These are phyloP conservation scores for Aplysina aerophoba DNA, from an alignment of 37 sponge, comb jelly and placozoan genomes.

Conservation along the genomic window DNA sequence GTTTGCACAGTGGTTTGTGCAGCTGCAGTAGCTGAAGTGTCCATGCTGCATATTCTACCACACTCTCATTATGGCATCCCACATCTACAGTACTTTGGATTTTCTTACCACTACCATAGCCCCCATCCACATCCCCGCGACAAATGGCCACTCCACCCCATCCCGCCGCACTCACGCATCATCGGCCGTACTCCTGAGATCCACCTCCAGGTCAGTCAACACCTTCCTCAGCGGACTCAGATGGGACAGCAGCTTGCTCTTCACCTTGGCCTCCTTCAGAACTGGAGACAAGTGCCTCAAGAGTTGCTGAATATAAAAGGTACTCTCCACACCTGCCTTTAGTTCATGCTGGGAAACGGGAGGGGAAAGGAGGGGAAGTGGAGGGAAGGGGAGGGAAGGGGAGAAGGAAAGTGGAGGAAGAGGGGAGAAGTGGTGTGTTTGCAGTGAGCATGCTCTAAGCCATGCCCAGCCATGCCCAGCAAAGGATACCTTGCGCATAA, in stretches of 20 bases:
- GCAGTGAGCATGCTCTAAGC: too few species aligned
- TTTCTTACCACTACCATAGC: too few species aligned
- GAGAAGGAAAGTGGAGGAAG: neutral
- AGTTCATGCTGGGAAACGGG: slow-evolving; percentile 62
- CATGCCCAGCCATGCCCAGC: too few species aligned
- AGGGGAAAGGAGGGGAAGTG: neutral
- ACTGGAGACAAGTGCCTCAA: slow-evolving; percentile 70
- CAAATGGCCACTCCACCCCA: neutral
- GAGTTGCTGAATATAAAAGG: slow-evolving; percentile 83
- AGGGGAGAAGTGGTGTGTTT: neutral
- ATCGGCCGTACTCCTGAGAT: slow-evolving; percentile 73
- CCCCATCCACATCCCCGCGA: too few species aligned
- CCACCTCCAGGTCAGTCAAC: slow-evolving; percentile 80
- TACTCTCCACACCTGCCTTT: slow-evolving; percentile 56
- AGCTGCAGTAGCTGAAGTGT: too few species aligned
- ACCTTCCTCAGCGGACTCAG: slow-evolving; percentile 68
- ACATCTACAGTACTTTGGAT: neutral
- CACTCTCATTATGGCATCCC: neutral
- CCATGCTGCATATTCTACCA: too few species aligned
- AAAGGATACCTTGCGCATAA: too few species aligned
- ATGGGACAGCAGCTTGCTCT: slow-evolving; percentile 64
- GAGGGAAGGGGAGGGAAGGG: too few species aligned
- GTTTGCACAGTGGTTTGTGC: too few species aligned
- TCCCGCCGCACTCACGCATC: slow-evolving; percentile 23
- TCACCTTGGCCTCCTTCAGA: slow-evolving; percentile 68